Base-by-base conservation (phyloP, 2,888 invertebrate genomes). In the Liodrosophila aerea region DNA sequence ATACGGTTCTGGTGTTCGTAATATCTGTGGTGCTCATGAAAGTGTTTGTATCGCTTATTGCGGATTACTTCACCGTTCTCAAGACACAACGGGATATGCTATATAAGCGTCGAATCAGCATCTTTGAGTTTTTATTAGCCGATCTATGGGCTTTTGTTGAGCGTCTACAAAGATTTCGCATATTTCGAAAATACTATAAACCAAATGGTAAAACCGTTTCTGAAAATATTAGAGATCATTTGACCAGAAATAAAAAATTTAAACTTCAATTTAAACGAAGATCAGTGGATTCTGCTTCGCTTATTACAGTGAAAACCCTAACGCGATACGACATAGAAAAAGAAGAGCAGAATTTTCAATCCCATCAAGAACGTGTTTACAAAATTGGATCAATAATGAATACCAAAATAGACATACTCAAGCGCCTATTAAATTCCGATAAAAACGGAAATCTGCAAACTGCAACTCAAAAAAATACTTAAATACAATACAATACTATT, bases 21-120 rank as follows among this genome's bases (percentile, higher is more conserved):
- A 73, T 88, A 5, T 72, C 83, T 0, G 72, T 87, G 15, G 62
- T 88, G 15, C 53, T 89, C 4, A 58, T 87, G 0, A 88, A 88
- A 40, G 73, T 89, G 34, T 85, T 87, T 13, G 76, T 86, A 1
- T 85, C 88, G 0, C 51, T 89, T 4, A 71, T 88, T 4, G 83
- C 80, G 27, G 71, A 81, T 27, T 76, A 88, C 50, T 89, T 88
- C 50, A 36, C 67, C 4, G 47, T 44, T 11, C 70, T 85, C 2
- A 87, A 86, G 40, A 50, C 52, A 1, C 61, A 71, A 1, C 61
- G 73, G 3, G 70, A 72, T 18, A 15, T 41, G 0, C 4, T 8
- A 4, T 3, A 22, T 13, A 45, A 49, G 0, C 56, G 11, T 0
- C 22, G 49, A 1, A 76, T 87, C 9, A 76, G 73, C 8, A 87